Evolutionary conservation across 2,888 invertebrate species (phyloP), one percentile per base, ranked within the genome.

Genomic region (Nomada lathburiana): DNA sequence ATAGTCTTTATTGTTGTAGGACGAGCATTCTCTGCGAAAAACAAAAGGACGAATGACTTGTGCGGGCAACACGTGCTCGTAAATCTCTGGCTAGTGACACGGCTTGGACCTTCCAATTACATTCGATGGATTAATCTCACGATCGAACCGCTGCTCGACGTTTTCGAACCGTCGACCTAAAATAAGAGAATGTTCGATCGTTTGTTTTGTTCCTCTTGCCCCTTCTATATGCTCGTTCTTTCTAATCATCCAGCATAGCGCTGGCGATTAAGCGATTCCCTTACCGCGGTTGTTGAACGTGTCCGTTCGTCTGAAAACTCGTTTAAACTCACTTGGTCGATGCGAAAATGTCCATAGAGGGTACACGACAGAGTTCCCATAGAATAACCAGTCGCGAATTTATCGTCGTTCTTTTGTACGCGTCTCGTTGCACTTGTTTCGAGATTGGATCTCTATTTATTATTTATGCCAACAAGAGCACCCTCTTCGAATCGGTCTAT

Each of bases 51-150:
- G 67, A 55, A 71, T 77, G 73, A 77, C 73, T 77, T 26, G 72
- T 57, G 50, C 44, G 42, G 65, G 11, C 55, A 59, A 26, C 57
- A 59, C 72, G 69, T 65, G 83, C 72, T 81, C 80, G 80, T 84
- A 84, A 84, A 84, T 84, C 75, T 77, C 62, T 69, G 11, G 52
- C 53, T 60, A 50, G 77, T 70, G 83, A 80, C 83, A 73, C 62
- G 57, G 18, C 68, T 67, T 77, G 73, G 73, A 78, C 75, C 83
- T 78, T 86, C 84, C 87, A 86, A 86, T 87, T 87, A 85, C 81
- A 72, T 71, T 68, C 83, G 86, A 83, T 76, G 87, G 85, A 86
- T 87, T 85, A 86, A 87, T 83, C 83, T 80, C 65, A 44, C 72
- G 80, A 87, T 83, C 82, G 83, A 82, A 79, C 81, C 83, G 84